phyloP scores from a whole-genome alignment of 2,888 invertebrate species.

The Platycnemis pennipes region DNA sequence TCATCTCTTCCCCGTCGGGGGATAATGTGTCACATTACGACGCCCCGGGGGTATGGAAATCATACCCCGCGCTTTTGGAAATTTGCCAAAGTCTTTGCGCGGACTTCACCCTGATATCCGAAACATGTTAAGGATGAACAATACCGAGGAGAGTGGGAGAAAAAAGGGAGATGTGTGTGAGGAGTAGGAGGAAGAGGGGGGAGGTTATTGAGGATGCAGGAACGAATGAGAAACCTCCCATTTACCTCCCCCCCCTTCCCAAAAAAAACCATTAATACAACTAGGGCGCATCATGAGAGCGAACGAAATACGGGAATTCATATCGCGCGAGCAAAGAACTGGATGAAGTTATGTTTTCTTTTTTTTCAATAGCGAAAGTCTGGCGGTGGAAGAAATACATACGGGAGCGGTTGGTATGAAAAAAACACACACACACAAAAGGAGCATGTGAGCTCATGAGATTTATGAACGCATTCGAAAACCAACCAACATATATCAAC shows the following conservation, averaged over 20 bases:
- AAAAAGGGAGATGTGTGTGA: constrained; percentile 10
- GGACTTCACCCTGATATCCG: constrained; percentile 51
- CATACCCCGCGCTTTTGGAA: constrained; percentile 29
- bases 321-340: not conserved
- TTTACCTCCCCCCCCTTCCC: not conserved
- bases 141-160: not conserved
- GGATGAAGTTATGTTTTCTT: not conserved
- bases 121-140: constrained; percentile 59
- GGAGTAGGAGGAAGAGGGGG: not conserved
- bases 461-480: not conserved
- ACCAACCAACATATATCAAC: not conserved
- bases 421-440: not conserved
- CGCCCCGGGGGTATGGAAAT: constrained; percentile 44
- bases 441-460: not conserved
- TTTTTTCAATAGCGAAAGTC: not conserved
- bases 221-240: constrained; percentile 19
- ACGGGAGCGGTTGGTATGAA: not conserved
- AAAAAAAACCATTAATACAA: not conserved
- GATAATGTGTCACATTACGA: constrained; percentile 57
- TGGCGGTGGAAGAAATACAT: not conserved
- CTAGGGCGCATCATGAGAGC: not conserved
- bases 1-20: not conserved
- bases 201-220: not conserved
- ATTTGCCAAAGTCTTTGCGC: constrained; percentile 32
- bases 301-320: constrained; percentile 1